A percentile compares a stretch with the other conserved stretches of the same genome.
Conservation (phyloP, 2,888 invertebrate species). For the Drosophila siamana region DNA sequence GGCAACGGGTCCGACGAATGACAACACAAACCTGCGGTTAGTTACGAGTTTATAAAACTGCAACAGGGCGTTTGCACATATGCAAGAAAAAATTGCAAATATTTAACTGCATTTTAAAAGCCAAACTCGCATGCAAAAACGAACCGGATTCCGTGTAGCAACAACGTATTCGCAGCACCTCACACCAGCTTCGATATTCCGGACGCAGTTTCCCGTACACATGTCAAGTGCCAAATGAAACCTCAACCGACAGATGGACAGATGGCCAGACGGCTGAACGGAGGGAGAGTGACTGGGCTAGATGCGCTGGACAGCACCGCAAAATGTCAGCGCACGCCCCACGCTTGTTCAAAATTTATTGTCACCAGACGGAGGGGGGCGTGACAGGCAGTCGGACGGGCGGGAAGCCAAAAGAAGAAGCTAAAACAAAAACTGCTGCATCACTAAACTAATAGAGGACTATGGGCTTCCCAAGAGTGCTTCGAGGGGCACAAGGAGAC, state of each 20-base stretch:
- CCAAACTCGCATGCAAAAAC: conserved; percentile 34
- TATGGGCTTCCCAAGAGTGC: not conserved
- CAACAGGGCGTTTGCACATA: conserved; percentile 43
- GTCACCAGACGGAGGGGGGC: conserved; percentile 46
- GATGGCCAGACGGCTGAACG: conserved; percentile 23
- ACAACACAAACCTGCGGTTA: conserved; percentile 77
- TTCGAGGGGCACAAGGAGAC: not conserved
- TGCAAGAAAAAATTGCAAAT: conserved; percentile 61
- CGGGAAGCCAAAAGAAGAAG: conserved; percentile 11
- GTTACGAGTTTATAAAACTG: conserved; percentile 75
- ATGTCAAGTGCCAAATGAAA: conserved; percentile 78
- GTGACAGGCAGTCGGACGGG: conserved; percentile 20
- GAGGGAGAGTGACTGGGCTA: conserved; percentile 26
- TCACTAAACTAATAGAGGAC: conserved; percentile 52
- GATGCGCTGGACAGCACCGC: conserved; percentile 54
- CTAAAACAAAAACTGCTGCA: conserved; percentile 29
- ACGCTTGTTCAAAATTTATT: conserved; percentile 75
- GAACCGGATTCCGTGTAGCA: not conserved
- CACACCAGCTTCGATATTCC: conserved; percentile 28
- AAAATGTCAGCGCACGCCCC: conserved; percentile 72
- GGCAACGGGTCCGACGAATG: conserved; percentile 29
- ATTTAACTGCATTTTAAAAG: conserved; percentile 72
- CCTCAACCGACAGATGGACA: conserved; percentile 62
- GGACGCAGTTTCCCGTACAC: conserved; percentile 57
- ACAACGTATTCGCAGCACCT: not conserved